These are phyloP conservation scores for Glyptemys insculpta DNA, from an alignment of 2,797 vertebrate genomes.

Conservation along the genomic window DNA sequence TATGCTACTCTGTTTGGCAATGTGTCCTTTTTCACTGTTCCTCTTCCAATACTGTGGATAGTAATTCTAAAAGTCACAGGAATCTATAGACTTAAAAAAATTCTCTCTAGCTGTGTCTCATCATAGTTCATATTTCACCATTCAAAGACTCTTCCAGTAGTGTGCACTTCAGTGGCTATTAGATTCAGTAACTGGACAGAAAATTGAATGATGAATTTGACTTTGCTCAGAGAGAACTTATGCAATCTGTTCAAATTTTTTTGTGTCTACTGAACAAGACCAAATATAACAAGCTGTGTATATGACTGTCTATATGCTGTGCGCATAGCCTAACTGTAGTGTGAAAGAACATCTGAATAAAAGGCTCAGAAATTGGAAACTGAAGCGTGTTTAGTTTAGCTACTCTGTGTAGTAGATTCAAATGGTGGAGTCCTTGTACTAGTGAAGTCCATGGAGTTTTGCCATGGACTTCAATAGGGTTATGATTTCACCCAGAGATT, in stretches of 20 bases:
- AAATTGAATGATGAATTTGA: background rate
- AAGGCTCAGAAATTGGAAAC: background rate
- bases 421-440: background rate
- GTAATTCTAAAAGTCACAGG: conserved; percentile 3
- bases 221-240: background rate
- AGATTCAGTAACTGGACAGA: background rate
- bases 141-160: background rate
- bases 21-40: conserved; percentile 14
- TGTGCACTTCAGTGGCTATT: background rate
- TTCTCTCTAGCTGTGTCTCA: background rate
- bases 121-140: background rate
- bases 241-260: background rate
- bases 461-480: background rate
- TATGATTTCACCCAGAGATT: conserved; percentile 15
- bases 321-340: background rate
- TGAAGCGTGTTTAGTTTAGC: background rate
- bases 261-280: background rate
- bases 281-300: background rate
- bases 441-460: background rate
- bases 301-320: background rate
- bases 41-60: background rate
- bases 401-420: background rate
- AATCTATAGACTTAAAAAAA: background rate
- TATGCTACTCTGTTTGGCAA: conserved; percentile 40
- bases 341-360: background rate